A percentile compares a stretch with the other conserved stretches of the same genome.
phyloP scores from a whole-genome alignment of 1,140 invertebrate species.

The Wiebesia pumilae region DNA sequence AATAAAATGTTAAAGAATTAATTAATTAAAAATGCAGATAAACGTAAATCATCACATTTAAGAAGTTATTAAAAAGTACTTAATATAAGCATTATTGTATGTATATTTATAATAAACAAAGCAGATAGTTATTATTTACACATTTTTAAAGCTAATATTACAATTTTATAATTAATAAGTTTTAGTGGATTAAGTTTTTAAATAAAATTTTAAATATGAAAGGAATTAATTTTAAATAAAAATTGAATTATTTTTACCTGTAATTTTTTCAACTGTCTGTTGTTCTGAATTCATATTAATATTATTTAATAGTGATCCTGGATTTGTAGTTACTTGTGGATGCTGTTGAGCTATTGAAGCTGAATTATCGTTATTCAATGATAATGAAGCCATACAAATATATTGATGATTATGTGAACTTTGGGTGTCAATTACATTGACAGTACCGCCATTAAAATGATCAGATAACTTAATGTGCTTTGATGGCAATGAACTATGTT shows the following conservation, averaged over 20 bases:
- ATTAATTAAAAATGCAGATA: background rate
- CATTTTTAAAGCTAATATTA: too few relatives aligned
- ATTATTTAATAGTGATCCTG: background rate
- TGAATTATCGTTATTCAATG: slow-evolving; percentile 5
- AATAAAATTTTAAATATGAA: background rate
- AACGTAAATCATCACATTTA: too few relatives aligned
- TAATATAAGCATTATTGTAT: too few relatives aligned
- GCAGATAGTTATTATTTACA: too few relatives aligned
- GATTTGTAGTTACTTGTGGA: background rate
- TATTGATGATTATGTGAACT: background rate
- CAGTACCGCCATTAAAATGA: slow-evolving; percentile 47
- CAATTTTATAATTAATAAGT: background rate
- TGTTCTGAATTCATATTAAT: background rate
- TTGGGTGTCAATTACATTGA: slow-evolving; percentile 28
- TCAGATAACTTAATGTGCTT: slow-evolving; percentile 50
- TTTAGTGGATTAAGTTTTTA: background rate
- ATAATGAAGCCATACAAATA: slow-evolving; percentile 22
- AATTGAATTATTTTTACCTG: background rate
- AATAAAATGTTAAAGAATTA: background rate
- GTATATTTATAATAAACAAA: too few relatives aligned
- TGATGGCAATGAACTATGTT: background rate
- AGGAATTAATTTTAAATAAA: background rate
- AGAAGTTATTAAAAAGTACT: too few relatives aligned
- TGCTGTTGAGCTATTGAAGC: background rate
- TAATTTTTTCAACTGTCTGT: background rate